These are phyloP conservation scores for Nylanderia fulva DNA, from an alignment of 1,140 invertebrate genomes.

Conservation along the genomic window DNA sequence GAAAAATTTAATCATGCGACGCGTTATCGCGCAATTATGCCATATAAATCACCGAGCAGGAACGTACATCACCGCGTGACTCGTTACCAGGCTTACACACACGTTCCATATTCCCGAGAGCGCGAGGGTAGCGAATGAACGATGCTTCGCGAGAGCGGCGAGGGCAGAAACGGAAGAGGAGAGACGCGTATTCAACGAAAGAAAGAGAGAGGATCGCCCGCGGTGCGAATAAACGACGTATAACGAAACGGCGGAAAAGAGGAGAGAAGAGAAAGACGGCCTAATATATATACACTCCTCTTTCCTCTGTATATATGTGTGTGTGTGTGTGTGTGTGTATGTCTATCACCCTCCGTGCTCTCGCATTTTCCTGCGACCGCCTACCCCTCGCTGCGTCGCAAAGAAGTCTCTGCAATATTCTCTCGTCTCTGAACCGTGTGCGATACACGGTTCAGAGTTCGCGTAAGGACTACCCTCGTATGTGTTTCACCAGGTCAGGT, in stretches of 20 bases:
- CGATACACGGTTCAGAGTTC: conserved; percentile 64
- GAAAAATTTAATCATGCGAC: conserved; percentile 37
- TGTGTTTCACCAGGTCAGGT: conserved; percentile 86
- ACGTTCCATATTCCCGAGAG: conserved; percentile 42
- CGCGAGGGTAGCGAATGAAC: conserved; percentile 53
- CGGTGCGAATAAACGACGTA: conserved; percentile 56
- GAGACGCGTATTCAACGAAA: conserved; percentile 23
- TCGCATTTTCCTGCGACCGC: conserved; percentile 54
- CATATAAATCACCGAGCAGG: conserved; percentile 42
- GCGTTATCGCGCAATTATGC: conserved; percentile 36
- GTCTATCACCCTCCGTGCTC: not conserved
- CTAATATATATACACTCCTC: conserved; percentile 23
- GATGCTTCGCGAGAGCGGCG: conserved; percentile 2
- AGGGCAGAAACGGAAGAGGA: not conserved
- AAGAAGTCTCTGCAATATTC: conserved; percentile 77
- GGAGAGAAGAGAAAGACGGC: conserved; percentile 9
- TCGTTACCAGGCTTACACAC: conserved; percentile 40
- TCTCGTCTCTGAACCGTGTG: conserved; percentile 71
- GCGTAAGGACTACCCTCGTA: conserved; percentile 82
- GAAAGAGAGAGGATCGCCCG: conserved; percentile 23
- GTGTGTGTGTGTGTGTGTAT: not conserved
- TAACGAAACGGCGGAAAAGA: conserved; percentile 22
- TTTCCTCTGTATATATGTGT: not conserved
- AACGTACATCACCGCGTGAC: conserved; percentile 32
- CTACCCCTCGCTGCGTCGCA: conserved; percentile 42